Evolutionary conservation across 2,113 vertebrate genomes (phyloP).

Genomic region (Pica pica): DNA sequence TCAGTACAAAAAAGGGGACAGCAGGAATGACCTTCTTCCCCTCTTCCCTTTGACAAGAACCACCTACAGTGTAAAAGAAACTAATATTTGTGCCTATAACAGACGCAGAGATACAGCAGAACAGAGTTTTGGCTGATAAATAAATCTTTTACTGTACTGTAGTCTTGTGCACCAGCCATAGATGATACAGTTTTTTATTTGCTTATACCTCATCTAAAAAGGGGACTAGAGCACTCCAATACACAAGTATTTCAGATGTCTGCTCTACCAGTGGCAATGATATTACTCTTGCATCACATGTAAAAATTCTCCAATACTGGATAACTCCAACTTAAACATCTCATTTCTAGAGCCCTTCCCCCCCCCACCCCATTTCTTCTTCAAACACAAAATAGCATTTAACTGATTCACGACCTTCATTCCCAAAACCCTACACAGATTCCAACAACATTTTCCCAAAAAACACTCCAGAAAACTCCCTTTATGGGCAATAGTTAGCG

Average conservation of each 20-base stretch:
- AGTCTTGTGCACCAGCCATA: background rate
- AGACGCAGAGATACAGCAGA: background rate
- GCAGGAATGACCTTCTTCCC: background rate
- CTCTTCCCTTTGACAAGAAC: background rate
- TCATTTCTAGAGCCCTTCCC: background rate
- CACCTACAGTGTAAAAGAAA: background rate
- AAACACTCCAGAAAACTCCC: background rate
- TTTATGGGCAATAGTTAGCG: background rate
- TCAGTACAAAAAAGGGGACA: background rate
- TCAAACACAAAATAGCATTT: background rate
- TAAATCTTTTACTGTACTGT: background rate
- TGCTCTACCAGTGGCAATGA: background rate
- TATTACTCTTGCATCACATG: background rate
- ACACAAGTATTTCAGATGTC: background rate
- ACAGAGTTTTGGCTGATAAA: background rate
- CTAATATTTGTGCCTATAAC: background rate
- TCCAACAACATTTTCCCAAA: background rate
- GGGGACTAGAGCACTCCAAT: background rate
- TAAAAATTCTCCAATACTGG: background rate
- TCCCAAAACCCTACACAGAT: background rate
- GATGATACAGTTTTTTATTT: background rate
- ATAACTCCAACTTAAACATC: background rate
- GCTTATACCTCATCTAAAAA: background rate
- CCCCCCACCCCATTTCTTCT: accelerated
- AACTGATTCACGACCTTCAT: background rate